phyloP scores from a whole-genome alignment of 2,113 vertebrate species.

The Etheostoma spectabile region DNA sequence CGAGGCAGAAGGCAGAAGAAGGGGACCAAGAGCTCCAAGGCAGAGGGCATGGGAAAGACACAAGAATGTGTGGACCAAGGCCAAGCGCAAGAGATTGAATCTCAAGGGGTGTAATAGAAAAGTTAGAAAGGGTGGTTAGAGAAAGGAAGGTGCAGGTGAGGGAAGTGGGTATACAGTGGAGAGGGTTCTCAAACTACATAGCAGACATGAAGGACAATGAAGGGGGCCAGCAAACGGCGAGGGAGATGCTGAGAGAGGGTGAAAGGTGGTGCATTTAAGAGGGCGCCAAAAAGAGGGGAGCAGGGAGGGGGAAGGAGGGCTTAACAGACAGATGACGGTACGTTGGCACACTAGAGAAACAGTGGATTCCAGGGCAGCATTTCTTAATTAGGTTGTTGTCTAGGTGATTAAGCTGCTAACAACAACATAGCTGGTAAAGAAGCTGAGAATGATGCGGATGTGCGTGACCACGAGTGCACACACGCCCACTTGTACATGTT shows the following conservation, averaged over 20 bases:
- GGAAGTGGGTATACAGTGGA: not conserved
- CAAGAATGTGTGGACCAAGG: slow-evolving; percentile 15
- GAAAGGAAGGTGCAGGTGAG: slow-evolving; percentile 30
- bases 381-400: slow-evolving; percentile 80
- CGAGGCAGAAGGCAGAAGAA: not conserved
- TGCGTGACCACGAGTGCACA: not conserved
- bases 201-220: slow-evolving; percentile 21
- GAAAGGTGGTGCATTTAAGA: slow-evolving; percentile 16
- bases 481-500: not conserved
- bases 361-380: slow-evolving; percentile 65
- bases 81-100: slow-evolving; percentile 8
- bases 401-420: slow-evolving; percentile 70
- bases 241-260: slow-evolving; percentile 26
- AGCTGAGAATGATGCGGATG: not conserved
- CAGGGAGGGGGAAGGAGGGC: slow-evolving; percentile 17
- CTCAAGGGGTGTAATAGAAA: not conserved
- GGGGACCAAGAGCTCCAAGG: not conserved
- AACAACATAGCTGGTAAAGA: slow-evolving; percentile 51
- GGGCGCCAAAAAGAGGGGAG: slow-evolving; percentile 35
- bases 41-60: slow-evolving; percentile 48
- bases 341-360: slow-evolving; percentile 50
- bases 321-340: slow-evolving; percentile 35
- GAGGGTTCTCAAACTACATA: slow-evolving; percentile 8
- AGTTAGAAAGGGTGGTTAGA: not conserved
- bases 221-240: not conserved